Evolutionary conservation across 2,113 vertebrate genomes (phyloP).

Genomic region (Cacatua alba): DNA sequence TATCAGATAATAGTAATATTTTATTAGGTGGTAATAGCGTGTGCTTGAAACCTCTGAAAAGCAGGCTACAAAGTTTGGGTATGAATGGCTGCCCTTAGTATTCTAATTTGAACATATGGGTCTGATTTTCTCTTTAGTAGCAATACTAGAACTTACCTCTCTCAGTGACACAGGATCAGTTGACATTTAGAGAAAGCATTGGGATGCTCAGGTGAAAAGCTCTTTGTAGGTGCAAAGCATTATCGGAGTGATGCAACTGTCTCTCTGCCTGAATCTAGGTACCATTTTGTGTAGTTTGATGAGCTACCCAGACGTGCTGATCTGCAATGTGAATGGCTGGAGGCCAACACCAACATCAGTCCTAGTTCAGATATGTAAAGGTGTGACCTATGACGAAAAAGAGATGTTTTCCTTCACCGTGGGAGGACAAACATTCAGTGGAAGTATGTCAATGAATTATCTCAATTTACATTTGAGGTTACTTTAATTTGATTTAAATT

Average conservation of each 20-base stretch:
- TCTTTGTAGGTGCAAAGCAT: not conserved
- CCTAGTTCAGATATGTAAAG: slow-evolving; percentile 71
- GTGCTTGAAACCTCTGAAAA: not conserved
- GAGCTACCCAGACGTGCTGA: slow-evolving; percentile 77
- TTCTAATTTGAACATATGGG: not conserved
- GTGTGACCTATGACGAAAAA: slow-evolving; percentile 74
- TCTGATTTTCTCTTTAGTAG: not conserved
- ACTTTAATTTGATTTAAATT: not conserved
- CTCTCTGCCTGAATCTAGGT: slow-evolving; percentile 65
- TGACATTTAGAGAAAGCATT: not conserved
- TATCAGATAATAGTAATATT: not conserved
- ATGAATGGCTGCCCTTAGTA: not conserved
- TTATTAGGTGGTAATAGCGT: not conserved
- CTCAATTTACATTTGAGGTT: not conserved
- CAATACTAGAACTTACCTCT: not conserved
- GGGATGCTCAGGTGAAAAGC: not conserved
- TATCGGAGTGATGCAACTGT: not conserved
- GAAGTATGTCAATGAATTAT: slow-evolving; percentile 73
- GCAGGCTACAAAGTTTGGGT: not conserved
- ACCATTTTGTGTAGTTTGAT: slow-evolving; percentile 83
- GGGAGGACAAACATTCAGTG: slow-evolving; percentile 81
- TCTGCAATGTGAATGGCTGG: slow-evolving; percentile 76
- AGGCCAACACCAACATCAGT: slow-evolving; percentile 52
- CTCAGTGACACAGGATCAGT: not conserved
- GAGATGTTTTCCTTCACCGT: slow-evolving; percentile 77